These are phyloP conservation scores for Ephydatia muelleri DNA, from an alignment of 37 sponge, comb jelly and placozoan species.

Conservation along the genomic window DNA sequence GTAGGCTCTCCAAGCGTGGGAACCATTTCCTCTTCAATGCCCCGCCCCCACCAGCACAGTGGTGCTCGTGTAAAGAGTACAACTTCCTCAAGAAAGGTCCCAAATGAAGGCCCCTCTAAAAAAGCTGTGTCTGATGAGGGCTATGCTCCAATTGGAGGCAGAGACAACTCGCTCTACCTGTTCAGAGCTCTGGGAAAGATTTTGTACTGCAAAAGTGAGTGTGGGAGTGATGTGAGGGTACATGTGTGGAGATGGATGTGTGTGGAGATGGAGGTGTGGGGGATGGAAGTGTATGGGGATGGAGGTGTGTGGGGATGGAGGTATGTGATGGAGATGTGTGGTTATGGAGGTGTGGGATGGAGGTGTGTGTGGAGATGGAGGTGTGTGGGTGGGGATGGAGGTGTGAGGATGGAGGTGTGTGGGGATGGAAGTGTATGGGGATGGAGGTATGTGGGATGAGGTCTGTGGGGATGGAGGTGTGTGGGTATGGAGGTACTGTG, in stretches of 20 bases:
- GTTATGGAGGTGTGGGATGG: too few species aligned
- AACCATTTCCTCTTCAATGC: too few species aligned
- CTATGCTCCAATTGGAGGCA: conserved; percentile 34
- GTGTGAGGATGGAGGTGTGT: too few species aligned
- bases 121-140: neutral
- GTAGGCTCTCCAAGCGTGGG: neutral
- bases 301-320: too few species aligned
- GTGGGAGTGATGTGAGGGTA: neutral
- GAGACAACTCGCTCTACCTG: conserved; percentile 70
- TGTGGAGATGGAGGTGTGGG: neutral
- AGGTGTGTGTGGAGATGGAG: too few species aligned
- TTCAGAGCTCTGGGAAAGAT: conserved; percentile 90
- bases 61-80: neutral
- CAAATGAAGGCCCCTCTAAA: neutral
- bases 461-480: neutral
- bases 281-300: neutral
- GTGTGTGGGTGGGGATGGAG: too few species aligned
- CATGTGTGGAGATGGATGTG: neutral
- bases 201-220: conserved; percentile 80
- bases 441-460: neutral
- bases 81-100: neutral
- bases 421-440: too few species aligned
- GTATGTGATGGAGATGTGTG: too few species aligned
- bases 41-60: neutral
- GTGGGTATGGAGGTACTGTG: neutral